Percentiles rank a stretch among this genome's conserved stretches.
phyloP scores from a whole-genome alignment of 2,888 invertebrate genomes.

The Pachydiplax longipennis region DNA sequence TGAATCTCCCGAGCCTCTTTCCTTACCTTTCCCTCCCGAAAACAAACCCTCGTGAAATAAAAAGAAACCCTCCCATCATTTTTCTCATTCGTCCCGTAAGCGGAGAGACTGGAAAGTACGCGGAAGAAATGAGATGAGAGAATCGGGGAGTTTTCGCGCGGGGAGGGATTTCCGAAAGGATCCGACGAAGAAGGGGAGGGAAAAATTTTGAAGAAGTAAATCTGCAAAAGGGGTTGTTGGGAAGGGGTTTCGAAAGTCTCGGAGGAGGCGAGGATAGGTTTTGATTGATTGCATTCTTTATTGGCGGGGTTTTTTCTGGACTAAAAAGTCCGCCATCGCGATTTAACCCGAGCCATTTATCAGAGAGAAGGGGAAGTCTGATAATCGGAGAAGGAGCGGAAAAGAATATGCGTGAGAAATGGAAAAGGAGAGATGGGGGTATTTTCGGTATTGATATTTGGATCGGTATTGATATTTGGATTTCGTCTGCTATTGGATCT shows the following conservation, averaged over 20 bases:
- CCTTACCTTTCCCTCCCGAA: background rate
- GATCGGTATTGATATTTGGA: background rate
- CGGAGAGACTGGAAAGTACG: background rate
- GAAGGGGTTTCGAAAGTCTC: background rate
- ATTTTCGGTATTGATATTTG: background rate
- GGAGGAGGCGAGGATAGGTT: background rate
- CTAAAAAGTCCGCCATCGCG: slow-evolving; percentile 37
- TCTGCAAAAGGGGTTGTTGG: background rate
- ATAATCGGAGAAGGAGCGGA: background rate
- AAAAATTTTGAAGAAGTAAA: background rate
- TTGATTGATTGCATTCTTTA: slow-evolving; percentile 38
- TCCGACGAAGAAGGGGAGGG: background rate
- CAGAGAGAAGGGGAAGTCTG: slow-evolving; percentile 5
- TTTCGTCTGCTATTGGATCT: background rate
- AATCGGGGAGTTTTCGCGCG: background rate
- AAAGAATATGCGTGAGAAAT: background rate
- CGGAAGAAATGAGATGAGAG: background rate
- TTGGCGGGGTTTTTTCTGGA: slow-evolving; percentile 33
- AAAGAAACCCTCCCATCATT: background rate
- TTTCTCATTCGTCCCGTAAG: background rate
- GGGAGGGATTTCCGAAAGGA: background rate
- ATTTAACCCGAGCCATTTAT: slow-evolving; percentile 30
- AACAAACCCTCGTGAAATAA: background rate
- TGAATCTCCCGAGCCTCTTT: background rate
- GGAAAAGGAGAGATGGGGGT: background rate